Evolutionary conservation across 2,797 vertebrate genomes (phyloP), one percentile per base, ranked within the genome.

Genomic region (Acrossocheilus fasciatus): DNA sequence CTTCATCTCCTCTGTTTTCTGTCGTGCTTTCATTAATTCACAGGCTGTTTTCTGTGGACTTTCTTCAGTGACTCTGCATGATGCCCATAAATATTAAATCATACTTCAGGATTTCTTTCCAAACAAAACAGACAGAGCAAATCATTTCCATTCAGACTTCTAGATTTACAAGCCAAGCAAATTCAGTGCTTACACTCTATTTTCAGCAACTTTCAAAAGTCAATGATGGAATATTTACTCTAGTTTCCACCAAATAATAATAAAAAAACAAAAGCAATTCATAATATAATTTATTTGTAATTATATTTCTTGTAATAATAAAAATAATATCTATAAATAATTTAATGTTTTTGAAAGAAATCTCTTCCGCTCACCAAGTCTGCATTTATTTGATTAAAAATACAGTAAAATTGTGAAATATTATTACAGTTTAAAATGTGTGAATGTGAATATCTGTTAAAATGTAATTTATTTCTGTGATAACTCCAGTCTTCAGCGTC

Each of bases 81-180:
- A 79, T 17, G 77, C 12, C 36, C 36, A 79, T 62, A 2, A 26
- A 79, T 64, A 79, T 41, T 59, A 23, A 78, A 41, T 57, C 14
- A 20, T 39, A 43, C 23, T 17, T 39, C 39, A 79, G 23, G 74
- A 59, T 45, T 59, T 45, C 36, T 3, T 14, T 64, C 15, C 77
- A 79, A 79, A 54, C 57, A 62, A 43, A 59, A 78, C 54, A 78
- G 6, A 79, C 52, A 41, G 23, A 41, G 54, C 77, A 62, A 41
- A 79, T 79, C 10, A 14, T 45, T 64, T 79, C 76, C 57, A 59
- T 17, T 64, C 77, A 62, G 74, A 54, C 30, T 54, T 34, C 45
- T 75, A 6, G 30, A 14, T 76, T 23, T 36, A 57, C 50, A 20
- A 76, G 74, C 18, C 74, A 54, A 75, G 30, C 45, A 20, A 52